Base-by-base conservation (phyloP, 2,888 invertebrate genomes). In the Pyrocoelia pectoralis region DNA sequence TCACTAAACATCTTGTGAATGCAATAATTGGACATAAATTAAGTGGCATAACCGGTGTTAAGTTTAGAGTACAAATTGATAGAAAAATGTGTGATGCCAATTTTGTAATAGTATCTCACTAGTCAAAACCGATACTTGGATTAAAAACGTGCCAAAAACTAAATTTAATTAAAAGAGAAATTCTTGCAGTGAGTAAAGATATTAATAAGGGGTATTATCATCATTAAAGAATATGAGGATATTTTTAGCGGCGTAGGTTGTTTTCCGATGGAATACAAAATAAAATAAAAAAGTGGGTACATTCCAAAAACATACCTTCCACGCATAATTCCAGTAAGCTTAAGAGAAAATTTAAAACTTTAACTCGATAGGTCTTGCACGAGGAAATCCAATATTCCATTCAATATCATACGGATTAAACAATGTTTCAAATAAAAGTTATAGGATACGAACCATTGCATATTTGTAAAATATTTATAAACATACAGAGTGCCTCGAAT, bases 81-180 rank as follows among this genome's bases (percentile, higher is more conserved):
- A 12, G 38, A 12, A 38, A 38, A 38, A 38, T 12, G 10, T 38
- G n/a, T 38, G 38, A 38, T 38, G 38, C 38, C 38, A 38, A 38
- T 38, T 38, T 12, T 38, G 38, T 38, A 12, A 38, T 38, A 38
- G 12, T 38, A 38, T 12, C 38, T 38, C 38, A 38, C 38, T 38
- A 38, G 5, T 38, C 38, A 38, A 38, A 38, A 38, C 38, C 38
- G 12, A 38, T 38, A 38, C 38, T 38, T 38, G 38, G 10, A 12
- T 38, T 38, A 9, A 2, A n/a, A 38, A 38, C 38, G 5, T 38
- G 38, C 10, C 3, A 38, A 38, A 38, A 38, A 38, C n/a, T 38
- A 38, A 38, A 38, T 38, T 38, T 38, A 38, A 38, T 38, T 38
- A 38, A 38, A 38, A 9, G 38, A 38, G 38, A 38, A 9, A 38